Evolutionary conservation across 2,797 vertebrate species (phyloP), one percentile per base, ranked within the genome.

Genomic region (Hirundo rustica): DNA sequence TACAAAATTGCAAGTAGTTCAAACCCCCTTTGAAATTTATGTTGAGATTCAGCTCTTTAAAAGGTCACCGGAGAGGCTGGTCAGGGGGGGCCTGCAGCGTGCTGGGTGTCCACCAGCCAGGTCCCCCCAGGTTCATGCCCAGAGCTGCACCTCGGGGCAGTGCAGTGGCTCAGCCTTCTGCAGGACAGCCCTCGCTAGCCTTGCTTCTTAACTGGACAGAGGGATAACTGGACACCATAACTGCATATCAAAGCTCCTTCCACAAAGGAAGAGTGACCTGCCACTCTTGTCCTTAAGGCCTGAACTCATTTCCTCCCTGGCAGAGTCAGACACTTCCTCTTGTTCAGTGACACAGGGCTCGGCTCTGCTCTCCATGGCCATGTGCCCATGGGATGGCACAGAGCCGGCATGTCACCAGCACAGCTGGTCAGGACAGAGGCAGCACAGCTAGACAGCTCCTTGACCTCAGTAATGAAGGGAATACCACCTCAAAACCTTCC

Each of bases 341-440:
- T 1, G 0, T 32, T 58, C 0, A 4, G 55, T 0, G 3, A 29
- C 55, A 22, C 13, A 18, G 34, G 47, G 55, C 50, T 96, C 0
- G 0, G 70, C 54, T 74, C 79, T 93, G 76, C 38, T 8, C 30
- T 70, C 67, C 30, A 1, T 0, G 4, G 54, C 50, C n/a, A 1
- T 3, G 19, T 25, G 40, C 51, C 66, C 42, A 3, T 4, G 13
- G 48, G 40, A 38, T 2, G 3, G 38, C 1, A 4, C n/a, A 57
- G 67, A 66, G n/a, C 34, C 0, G 4, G 2, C 23, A 0, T 8
- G 30, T 36, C 44, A 60, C 54, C 25, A 26, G 62, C 73, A 40
- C 44, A 65, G 70, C 57, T 72, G 3, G 36, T 16, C 9, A 6
- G 44, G 38, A 29, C 26, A 72, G 68, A 30, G 58, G 64, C 30